phyloP scores from a whole-genome alignment of 2,888 invertebrate species.

The Neuroscelio doddi region DNA sequence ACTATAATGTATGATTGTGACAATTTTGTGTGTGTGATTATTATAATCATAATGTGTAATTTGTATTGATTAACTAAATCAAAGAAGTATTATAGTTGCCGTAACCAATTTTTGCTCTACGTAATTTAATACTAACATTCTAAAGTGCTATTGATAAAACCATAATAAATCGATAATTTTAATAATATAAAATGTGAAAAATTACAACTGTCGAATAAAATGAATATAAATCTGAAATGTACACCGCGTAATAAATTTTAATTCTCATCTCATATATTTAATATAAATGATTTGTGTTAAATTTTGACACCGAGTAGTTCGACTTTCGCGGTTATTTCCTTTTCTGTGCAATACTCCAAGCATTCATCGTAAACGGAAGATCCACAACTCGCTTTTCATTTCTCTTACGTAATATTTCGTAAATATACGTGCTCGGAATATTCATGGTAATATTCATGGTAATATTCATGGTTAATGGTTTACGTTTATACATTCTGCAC shows the following conservation, averaged over 20 bases:
- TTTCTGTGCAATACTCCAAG: constrained; percentile 26
- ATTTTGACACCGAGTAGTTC: neutral
- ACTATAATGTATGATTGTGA: neutral
- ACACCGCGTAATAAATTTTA: too few relatives aligned
- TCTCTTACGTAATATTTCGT: constrained; percentile 25
- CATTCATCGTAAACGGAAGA: constrained; percentile 24
- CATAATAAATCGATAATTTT: too few relatives aligned
- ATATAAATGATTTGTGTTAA: too few relatives aligned
- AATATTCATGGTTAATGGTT: constrained; percentile 23
- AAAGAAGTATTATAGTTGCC: too few relatives aligned
- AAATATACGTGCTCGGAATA: constrained; percentile 38
- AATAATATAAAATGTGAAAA: too few relatives aligned
- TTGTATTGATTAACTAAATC: neutral
- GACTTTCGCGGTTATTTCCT: neutral
- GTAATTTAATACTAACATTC: too few relatives aligned
- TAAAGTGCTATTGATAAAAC: too few relatives aligned
- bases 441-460: constrained; percentile 27
- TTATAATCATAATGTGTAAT: neutral
- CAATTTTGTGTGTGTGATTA: neutral
- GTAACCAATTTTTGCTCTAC: too few relatives aligned
- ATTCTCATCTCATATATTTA: too few relatives aligned
- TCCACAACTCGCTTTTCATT: constrained; percentile 30
- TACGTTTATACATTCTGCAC: constrained; percentile 12
- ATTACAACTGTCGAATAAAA: too few relatives aligned
- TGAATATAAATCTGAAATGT: too few relatives aligned